phyloP scores from a whole-genome alignment of 1,140 invertebrate genomes.

The Leptinotarsa texana region DNA sequence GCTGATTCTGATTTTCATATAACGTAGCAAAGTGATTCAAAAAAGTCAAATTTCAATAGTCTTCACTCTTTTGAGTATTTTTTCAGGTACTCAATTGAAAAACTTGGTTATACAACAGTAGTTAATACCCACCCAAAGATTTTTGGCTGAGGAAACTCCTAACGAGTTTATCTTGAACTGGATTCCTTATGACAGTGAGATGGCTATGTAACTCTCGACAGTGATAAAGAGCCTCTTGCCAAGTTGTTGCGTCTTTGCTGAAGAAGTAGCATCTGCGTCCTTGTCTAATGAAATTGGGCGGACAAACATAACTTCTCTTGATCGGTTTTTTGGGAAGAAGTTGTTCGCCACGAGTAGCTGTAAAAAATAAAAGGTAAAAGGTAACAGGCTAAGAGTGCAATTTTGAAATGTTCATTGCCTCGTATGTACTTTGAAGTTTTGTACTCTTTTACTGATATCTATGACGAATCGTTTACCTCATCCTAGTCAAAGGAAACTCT shows the following conservation, averaged over 20 bases:
- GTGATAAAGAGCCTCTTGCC: conserved; percentile 73
- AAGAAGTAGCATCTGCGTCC: conserved; percentile 78
- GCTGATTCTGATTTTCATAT: no score
- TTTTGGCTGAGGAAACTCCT: conserved; percentile 67
- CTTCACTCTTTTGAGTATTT: no score
- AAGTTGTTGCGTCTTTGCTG: conserved; percentile 68
- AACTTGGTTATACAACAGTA: background rate
- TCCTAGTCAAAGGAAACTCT: no score
- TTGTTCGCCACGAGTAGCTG: background rate
- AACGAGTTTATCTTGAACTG: conserved; percentile 70
- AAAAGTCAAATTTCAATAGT: no score
- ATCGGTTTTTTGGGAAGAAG: background rate
- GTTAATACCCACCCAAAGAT: conserved; percentile 6
- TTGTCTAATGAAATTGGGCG: conserved; percentile 69
- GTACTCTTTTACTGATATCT: no score
- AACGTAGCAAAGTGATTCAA: no score
- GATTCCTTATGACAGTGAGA: conserved; percentile 68
- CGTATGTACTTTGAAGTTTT: no score
- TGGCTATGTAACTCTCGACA: conserved; percentile 71
- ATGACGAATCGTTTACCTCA: no score
- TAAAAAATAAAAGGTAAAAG: background rate
- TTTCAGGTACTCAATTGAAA: conserved; percentile 53
- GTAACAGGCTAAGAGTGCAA: no score
- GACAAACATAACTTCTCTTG: conserved; percentile 57
- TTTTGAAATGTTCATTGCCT: no score